Percentiles rank a stretch among this genome's conserved stretches.
These are phyloP conservation scores for Montipora capricornis DNA, from an alignment of 64 coral and sea anemone genomes.

Conservation along the genomic window DNA sequence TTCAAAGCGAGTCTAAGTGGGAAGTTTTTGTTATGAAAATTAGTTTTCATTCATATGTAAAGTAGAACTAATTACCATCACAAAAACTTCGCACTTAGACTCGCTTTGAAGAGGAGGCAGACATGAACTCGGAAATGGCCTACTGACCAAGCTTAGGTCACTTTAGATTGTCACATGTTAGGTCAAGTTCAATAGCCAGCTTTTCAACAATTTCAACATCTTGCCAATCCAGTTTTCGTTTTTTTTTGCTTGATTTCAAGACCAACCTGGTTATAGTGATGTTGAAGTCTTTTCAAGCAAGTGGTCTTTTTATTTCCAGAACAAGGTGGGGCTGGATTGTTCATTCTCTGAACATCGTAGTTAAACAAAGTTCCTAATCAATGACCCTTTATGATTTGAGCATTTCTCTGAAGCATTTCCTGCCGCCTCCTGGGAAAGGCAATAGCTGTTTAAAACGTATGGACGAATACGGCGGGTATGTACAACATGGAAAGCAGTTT, in stretches of 20 bases:
- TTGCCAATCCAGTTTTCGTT: conserved; percentile 29
- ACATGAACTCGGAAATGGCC: too few relatives aligned
- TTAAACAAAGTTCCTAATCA: conserved; percentile 18
- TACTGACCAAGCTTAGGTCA: too few relatives aligned
- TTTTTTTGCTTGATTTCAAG: not conserved
- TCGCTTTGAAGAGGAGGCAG: too few relatives aligned
- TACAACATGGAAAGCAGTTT: conserved; percentile 55
- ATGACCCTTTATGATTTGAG: not conserved
- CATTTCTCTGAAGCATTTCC: conserved; percentile 20
- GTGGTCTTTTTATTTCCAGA: not conserved
- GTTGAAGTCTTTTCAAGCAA: conserved; percentile 43
- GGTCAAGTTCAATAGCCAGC: conserved; percentile 5
- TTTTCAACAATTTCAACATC: conserved; percentile 31
- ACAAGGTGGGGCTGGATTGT: not conserved
- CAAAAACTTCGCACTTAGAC: too few relatives aligned
- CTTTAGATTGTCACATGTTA: not conserved
- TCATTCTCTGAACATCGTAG: conserved; percentile 51
- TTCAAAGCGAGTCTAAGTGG: too few relatives aligned
- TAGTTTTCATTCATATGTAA: too few relatives aligned
- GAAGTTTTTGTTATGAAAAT: too few relatives aligned
- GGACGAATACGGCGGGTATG: not conserved
- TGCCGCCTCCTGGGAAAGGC: conserved; percentile 28
- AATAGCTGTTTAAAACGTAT: conserved; percentile 33
- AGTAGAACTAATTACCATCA: too few relatives aligned
- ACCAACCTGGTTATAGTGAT: conserved; percentile 31